Evolutionary conservation across 2,888 invertebrate species (phyloP), one percentile per base, ranked within the genome.

Genomic region (Orgyia antiqua): DNA sequence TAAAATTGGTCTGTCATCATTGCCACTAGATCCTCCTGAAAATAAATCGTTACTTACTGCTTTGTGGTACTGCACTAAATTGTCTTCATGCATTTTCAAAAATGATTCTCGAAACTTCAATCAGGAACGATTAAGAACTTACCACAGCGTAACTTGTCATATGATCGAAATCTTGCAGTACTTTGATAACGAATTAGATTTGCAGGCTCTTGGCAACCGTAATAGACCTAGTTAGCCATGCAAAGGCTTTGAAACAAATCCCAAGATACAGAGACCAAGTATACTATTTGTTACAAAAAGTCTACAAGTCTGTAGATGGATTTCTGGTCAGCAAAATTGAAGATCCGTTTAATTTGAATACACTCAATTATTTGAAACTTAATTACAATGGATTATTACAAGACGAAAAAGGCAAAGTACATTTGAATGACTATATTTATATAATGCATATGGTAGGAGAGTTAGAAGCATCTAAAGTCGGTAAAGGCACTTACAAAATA

Each of bases 11-110:
- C 20, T 31, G 3, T 25, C 20, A 13, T 19, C 13, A 3, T 13
- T 31, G 0, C 25, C 31, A 5, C 19, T 26, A 10, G 26, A 31
- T 3, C 31, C 31, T 10, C n/a, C 10, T 4, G 20, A 13, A n/a
- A 10, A 13, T 10, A 25, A 13, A 1, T 10, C 20, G 19, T 20
- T 31, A 11, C 25, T 25, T 0, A 31, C 31, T n/a, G 31, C 31
- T 8, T 20, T 31, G 19, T 31, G 31, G 31, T 31, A 31, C 8
- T 31, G 31, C 19, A 25, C 13, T 2, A 25, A 31, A 10, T 8
- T 31, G 5, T 31, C 31, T 2, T 31, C 31, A 2, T 13, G 24
- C n/a, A 13, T 31, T 1, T 31, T 31, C 5, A 20, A 25, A 20
- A 13, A 31, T 13, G 19, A 31, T 25, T 19, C 19, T 4, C 4